phyloP scores from a whole-genome alignment of 2,113 vertebrate species.

The Anolis carolinensis region DNA sequence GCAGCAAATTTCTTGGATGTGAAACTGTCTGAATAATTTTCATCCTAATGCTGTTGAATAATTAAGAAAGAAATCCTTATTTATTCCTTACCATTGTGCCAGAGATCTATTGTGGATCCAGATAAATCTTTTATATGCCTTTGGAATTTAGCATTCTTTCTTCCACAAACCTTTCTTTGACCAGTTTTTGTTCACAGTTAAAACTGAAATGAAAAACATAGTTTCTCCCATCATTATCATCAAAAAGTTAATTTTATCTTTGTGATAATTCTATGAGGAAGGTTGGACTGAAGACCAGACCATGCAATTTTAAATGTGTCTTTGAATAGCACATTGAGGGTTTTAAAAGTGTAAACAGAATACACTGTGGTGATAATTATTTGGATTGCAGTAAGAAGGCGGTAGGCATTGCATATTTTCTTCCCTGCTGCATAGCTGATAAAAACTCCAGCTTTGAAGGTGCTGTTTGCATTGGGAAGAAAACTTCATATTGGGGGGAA shows the following conservation, averaged over 20 bases:
- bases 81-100: background rate
- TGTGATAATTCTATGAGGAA: background rate
- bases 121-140: background rate
- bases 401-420: background rate
- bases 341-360: background rate
- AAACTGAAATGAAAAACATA: background rate
- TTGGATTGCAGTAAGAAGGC: background rate
- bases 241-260: background rate
- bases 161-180: background rate
- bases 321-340: background rate
- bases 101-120: background rate
- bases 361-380: background rate
- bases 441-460: background rate
- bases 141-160: background rate
- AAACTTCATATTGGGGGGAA: background rate
- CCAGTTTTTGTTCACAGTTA: background rate
- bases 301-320: background rate
- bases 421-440: background rate
- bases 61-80: background rate
- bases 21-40: background rate
- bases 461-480: background rate
- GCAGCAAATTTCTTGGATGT: background rate
- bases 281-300: background rate
- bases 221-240: background rate
- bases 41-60: background rate